A percentile compares a stretch with the other conserved stretches of the same genome.
Conservation (phyloP, 2,113 vertebrate species). For the Chamaea fasciata region DNA sequence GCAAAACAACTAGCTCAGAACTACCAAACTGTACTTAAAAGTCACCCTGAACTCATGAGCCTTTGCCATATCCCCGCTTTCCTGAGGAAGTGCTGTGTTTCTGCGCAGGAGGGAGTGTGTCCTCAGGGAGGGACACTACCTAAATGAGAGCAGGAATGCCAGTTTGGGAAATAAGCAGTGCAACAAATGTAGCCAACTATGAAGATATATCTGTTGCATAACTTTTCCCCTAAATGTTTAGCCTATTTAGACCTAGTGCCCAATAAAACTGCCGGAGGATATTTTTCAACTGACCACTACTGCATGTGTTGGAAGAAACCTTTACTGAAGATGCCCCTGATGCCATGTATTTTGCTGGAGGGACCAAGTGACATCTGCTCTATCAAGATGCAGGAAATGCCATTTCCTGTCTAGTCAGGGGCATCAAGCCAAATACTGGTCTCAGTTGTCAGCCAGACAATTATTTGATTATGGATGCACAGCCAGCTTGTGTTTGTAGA, state of each 20-base stretch:
- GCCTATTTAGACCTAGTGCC: not conserved
- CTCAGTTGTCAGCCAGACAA: slow-evolving; percentile 30
- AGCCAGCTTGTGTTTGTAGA: not conserved
- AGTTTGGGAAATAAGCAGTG: not conserved
- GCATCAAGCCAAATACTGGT: slow-evolving; percentile 16
- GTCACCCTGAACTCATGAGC: not conserved
- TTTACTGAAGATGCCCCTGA: not conserved
- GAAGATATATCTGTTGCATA: not conserved
- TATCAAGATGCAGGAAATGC: slow-evolving; percentile 24
- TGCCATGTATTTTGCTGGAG: slow-evolving; percentile 10
- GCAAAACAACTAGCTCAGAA: not conserved
- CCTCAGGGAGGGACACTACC: not conserved
- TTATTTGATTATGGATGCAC: slow-evolving; percentile 33
- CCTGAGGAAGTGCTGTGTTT: not conserved
- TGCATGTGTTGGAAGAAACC: not conserved
- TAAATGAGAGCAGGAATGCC: not conserved
- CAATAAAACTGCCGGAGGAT: not conserved
- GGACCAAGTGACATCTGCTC: slow-evolving; percentile 35
- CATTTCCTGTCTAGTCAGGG: not conserved
- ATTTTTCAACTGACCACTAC: not conserved
- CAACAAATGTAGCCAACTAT: not conserved
- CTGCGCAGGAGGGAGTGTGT: not conserved
- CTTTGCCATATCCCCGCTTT: not conserved
- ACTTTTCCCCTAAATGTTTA: not conserved
- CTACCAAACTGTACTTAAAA: not conserved